phyloP scores from a whole-genome alignment of 2,797 vertebrate species.

The Agapornis canus region DNA sequence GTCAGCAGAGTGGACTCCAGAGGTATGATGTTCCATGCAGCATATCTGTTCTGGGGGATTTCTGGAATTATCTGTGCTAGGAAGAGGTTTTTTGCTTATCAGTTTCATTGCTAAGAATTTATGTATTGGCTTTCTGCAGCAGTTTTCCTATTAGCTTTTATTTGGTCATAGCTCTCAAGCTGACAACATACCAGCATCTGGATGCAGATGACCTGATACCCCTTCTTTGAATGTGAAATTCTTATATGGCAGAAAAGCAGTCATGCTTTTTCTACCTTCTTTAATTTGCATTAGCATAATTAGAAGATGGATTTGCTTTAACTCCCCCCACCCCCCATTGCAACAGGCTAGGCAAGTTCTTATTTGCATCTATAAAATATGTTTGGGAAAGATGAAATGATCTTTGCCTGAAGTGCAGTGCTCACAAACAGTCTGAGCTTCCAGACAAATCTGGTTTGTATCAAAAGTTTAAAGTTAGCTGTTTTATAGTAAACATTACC shows the following conservation, averaged over 20 bases:
- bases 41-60: background rate
- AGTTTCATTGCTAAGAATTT: background rate
- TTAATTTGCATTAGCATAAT: background rate
- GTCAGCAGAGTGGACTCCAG: background rate
- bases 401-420: background rate
- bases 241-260: background rate
- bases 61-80: background rate
- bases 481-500: background rate
- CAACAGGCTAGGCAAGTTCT: background rate
- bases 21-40: background rate
- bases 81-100: background rate
- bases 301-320: background rate
- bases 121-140: background rate
- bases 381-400: background rate
- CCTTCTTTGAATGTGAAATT: background rate
- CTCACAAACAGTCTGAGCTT: background rate
- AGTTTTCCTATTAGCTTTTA: background rate
- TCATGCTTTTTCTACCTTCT: background rate
- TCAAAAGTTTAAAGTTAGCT: background rate
- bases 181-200: background rate
- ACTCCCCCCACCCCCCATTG: background rate
- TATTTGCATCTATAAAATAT: conserved; percentile 33
- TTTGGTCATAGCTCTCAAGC: background rate
- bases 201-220: background rate
- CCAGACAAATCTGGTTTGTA: background rate